phyloP scores from a whole-genome alignment of 2,888 invertebrate genomes.

The Andrena praecox region DNA sequence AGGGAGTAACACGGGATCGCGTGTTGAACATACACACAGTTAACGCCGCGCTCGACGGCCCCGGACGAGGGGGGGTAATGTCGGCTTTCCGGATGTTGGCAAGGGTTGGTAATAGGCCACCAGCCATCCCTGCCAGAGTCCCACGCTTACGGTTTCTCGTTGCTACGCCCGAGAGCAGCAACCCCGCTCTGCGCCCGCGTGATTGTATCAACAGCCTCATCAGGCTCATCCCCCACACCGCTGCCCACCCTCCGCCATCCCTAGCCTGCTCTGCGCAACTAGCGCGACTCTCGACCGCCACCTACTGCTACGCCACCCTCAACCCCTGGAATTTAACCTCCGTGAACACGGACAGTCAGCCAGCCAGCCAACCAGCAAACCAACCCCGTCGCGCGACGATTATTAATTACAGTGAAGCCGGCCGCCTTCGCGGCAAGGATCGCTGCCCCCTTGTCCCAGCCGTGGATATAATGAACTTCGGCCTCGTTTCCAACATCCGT shows the following conservation, averaged over 20 bases:
- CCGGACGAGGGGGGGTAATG: constrained; percentile 64
- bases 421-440: constrained; percentile 52
- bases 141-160: constrained; percentile 66
- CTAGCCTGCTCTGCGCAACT: constrained; percentile 62
- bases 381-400: constrained; percentile 59
- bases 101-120: constrained; percentile 77
- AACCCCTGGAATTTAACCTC: constrained; percentile 65
- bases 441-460: neutral
- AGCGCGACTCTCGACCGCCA: constrained; percentile 68
- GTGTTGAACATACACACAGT: constrained; percentile 83
- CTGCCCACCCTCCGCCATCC: constrained; percentile 61
- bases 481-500: constrained; percentile 44
- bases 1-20: constrained; percentile 82
- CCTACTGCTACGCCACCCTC: constrained; percentile 49
- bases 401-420: constrained; percentile 65
- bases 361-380: constrained; percentile 60
- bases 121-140: constrained; percentile 62
- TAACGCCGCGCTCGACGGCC: constrained; percentile 72
- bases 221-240: constrained; percentile 77
- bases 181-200: constrained; percentile 75
- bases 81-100: constrained; percentile 75
- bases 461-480: constrained; percentile 57
- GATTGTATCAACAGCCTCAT: constrained; percentile 84
- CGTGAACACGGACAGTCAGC: constrained; percentile 60
- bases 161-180: constrained; percentile 59